Evolutionary conservation across 2,888 invertebrate genomes (phyloP), one percentile per base, ranked within the genome.

Genomic region (Lobophora halterata): DNA sequence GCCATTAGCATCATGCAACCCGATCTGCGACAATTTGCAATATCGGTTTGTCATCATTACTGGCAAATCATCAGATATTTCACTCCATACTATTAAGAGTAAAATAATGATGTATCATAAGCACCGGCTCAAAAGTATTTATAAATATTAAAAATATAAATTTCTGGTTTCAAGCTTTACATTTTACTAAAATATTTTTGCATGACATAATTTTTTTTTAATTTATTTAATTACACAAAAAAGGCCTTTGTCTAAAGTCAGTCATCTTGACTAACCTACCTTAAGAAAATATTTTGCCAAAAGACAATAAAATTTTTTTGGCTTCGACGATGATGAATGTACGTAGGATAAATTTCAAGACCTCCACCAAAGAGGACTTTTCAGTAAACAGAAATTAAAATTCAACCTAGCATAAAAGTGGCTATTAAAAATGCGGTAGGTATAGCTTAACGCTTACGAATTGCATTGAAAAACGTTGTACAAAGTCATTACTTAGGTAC

Each of bases 1-100:
- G 12, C 42, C 42, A 42, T 42, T 42, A 42, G 36, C n/a, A 28
- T n/a, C n/a, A 24, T 32, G 42, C 28, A 32, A 35, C n/a, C 24
- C 19, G 9, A 27, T 31, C 35, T 19, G 29, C 23, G 29, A 14
- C 5, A 7, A 25, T 5, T 6, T 25, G 3, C 8, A 14, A 32
- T 18, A 29, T 26, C 8, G 21, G 8, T 5, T n/a, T 8, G 40
- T 35, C 41, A 35, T 30, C 30, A 21, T 30, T 30, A 26, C 17
- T 26, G 14, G 24, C 14, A 19, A 13, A 8, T 33, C 28, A 24
- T 20, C 14, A 5, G 10, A n/a, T 30, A 20, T 29, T n/a, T 37
- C 30, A 25, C 16, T 1, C 7, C 7, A 1, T 14, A 3, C 14
- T 9, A 6, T 19, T 13, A 19, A n/a, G 7, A 18, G 12, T 9